Evolutionary conservation across 2,113 vertebrate species (phyloP), one percentile per base, ranked within the genome.

Genomic region (Cardinalis cardinalis): DNA sequence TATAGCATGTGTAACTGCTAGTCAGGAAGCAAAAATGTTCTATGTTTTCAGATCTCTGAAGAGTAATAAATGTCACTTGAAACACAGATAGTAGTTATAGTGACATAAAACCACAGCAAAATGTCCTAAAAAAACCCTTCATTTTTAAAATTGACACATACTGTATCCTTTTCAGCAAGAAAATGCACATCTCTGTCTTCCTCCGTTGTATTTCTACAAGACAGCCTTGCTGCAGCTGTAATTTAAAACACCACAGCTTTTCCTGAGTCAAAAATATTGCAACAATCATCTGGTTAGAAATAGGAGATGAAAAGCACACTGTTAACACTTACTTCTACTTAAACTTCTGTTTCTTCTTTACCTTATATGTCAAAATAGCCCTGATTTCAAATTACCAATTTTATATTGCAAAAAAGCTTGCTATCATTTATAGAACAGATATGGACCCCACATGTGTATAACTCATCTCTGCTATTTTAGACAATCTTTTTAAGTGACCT

Each of bases 1-100:
- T 58, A 91, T 5, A 91, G 18, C 38, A 29, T 51, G 43, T 87
- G 38, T 65, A 89, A 56, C 36, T 83, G 61, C 25, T 82, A 65
- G 73, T 91, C 65, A 78, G 71, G 31, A 96, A 97, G 92, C 36
- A 94, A 87, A 83, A 95, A n/a, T 77, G 43, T 74, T 95, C 34
- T 72, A 14, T 74, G 69, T 53, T 77, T 88, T 51, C 70, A 91
- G 61, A 59, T 34, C 81, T 92, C 92, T 64, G 52, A 84, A 81
- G 76, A 74, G 29, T 44, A 73, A 75, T 94, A 97, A 96, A 94
- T 93, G 70, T 94, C 94, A 96, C 52, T 76, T 77, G 73, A 61
- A 93, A 80, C 68, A 95, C 40, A 84, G 66, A 88, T 26, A 80
- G 43, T 89, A 95, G 95, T 96, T 95, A 94, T 73, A 73, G 73